A percentile compares a stretch with the other conserved stretches of the same genome.
Conservation (phyloP, 1,140 invertebrate genomes). For the Scaptomyza montana region DNA sequence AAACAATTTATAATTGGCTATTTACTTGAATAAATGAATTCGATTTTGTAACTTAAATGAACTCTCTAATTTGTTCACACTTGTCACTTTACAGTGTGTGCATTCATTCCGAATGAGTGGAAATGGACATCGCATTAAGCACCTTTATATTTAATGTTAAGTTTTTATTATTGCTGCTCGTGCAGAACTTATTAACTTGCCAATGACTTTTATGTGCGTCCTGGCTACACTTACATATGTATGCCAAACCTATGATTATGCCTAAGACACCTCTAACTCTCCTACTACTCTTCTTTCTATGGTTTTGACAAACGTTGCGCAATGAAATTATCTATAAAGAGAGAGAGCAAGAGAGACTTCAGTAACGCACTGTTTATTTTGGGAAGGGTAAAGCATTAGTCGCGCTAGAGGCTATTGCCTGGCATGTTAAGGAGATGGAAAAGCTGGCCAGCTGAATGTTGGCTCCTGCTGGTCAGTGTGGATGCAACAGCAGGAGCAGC, state of each 20-base stretch:
- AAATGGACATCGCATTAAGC: conserved; percentile 47
- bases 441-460: too few relatives aligned
- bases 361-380: conserved; percentile 32
- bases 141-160: conserved; percentile 78
- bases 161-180: conserved; percentile 67
- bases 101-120: conserved; percentile 42
- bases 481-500: too few relatives aligned
- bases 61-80: not conserved
- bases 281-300: not conserved
- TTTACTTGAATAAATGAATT: not conserved
- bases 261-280: not conserved
- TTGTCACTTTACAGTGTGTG: conserved; percentile 5
- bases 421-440: not conserved
- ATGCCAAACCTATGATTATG: not conserved
- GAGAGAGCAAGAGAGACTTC: not conserved
- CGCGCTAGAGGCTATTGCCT: conserved; percentile 5
- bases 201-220: conserved; percentile 51
- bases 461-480: conserved; percentile 20
- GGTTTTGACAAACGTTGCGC: conserved; percentile 24
- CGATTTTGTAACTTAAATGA: not conserved
- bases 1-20: too few relatives aligned
- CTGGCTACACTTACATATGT: conserved; percentile 10
- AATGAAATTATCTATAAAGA: conserved; percentile 62
- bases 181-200: conserved; percentile 63
- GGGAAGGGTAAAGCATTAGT: conserved; percentile 41